Conservation (phyloP, 2,113 vertebrate species). For the Gasterosteus aculeatus region DNA sequence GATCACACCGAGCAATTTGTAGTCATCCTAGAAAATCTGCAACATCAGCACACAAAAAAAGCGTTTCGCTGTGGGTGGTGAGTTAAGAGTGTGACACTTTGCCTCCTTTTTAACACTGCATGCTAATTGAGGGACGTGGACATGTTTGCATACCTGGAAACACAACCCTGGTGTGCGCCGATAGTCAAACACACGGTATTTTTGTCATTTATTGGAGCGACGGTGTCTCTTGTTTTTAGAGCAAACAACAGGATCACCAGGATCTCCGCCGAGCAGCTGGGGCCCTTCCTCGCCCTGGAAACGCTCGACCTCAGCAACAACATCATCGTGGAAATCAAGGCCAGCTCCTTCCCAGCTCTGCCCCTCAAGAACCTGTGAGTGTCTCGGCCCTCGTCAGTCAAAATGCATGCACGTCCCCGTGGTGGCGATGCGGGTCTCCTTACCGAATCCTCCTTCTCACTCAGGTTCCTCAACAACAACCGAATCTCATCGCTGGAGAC, state of each 20-base stretch:
- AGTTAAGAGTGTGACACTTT: constrained; percentile 33
- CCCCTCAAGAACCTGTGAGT: constrained; percentile 92
- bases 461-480: constrained; percentile 92
- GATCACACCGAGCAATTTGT: constrained; percentile 57
- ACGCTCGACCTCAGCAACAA: constrained; percentile 95
- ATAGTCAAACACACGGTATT: constrained; percentile 55
- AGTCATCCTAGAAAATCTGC: constrained; percentile 24
- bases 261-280: constrained; percentile 84
- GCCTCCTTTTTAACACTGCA: constrained; percentile 44
- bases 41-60: constrained; percentile 15
- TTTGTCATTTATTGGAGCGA: constrained; percentile 66
- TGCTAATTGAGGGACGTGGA: constrained; percentile 55
- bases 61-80: constrained; percentile 51
- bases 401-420: neutral
- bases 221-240: constrained; percentile 84
- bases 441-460: constrained; percentile 2
- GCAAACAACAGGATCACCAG: constrained; percentile 89
- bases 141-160: constrained; percentile 61
- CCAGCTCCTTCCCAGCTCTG: constrained; percentile 85
- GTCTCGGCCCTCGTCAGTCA: neutral
- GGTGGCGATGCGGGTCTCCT: too few species aligned
- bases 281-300: constrained; percentile 86
- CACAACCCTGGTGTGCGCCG: constrained; percentile 30
- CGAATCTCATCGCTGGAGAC: constrained; percentile 88
- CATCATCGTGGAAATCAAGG: constrained; percentile 87